Evolutionary conservation across 2,888 invertebrate genomes (phyloP).

Genomic region (Nebria salina): DNA sequence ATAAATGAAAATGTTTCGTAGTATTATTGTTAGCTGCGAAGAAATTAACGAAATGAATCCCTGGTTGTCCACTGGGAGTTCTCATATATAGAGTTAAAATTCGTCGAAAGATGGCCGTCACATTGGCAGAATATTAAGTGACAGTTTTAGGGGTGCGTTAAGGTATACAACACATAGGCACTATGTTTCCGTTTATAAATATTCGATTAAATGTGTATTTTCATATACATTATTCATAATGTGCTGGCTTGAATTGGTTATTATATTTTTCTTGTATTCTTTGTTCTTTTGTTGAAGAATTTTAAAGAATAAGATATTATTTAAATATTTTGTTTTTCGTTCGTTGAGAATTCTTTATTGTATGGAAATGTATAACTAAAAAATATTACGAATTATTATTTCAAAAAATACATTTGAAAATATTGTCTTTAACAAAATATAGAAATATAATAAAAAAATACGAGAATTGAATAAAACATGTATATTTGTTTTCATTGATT

Average conservation of each 20-base stretch:
- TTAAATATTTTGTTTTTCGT: background rate
- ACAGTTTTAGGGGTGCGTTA: background rate
- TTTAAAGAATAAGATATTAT: background rate
- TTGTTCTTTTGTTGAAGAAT: background rate
- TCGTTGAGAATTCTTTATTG: background rate
- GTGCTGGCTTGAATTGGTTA: background rate
- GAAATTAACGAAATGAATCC: background rate
- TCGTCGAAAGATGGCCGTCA: background rate
- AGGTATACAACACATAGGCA: background rate
- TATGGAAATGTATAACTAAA: too few relatives aligned
- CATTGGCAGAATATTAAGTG: background rate
- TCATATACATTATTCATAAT: background rate
- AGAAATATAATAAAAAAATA: too few relatives aligned
- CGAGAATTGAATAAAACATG: too few relatives aligned
- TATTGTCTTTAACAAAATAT: too few relatives aligned
- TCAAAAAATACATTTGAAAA: too few relatives aligned
- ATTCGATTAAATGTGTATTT: background rate
- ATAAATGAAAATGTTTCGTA: background rate
- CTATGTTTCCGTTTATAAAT: conserved; percentile 1
- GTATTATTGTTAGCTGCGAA: background rate
- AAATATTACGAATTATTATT: too few relatives aligned
- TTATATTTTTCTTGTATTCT: background rate
- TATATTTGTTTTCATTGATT: too few relatives aligned
- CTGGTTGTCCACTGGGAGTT: background rate
- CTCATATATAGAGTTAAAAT: background rate